Percentiles rank a stretch among this genome's conserved stretches.
These are phyloP conservation scores for Argyresthia goedartella DNA, from an alignment of 2,888 invertebrate species.

Conservation along the genomic window DNA sequence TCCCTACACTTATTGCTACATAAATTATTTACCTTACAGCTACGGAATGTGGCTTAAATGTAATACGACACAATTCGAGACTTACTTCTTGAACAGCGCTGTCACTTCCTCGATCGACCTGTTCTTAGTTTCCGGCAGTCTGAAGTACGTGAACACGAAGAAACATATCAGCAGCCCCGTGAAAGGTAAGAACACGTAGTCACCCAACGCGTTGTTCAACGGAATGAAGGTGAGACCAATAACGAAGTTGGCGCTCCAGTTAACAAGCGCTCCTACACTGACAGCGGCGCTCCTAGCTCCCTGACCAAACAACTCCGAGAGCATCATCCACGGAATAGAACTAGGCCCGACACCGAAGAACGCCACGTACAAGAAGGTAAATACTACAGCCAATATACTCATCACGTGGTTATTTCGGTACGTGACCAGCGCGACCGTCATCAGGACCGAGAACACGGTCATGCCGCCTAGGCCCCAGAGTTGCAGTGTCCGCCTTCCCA, in stretches of 20 bases:
- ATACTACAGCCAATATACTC: constrained; percentile 60
- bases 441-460: constrained; percentile 78
- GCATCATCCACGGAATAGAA: constrained; percentile 67
- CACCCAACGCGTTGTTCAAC: constrained; percentile 39
- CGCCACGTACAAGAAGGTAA: constrained; percentile 59
- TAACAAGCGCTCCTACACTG: constrained; percentile 59
- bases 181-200: constrained; percentile 59
- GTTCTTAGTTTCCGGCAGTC: constrained; percentile 64
- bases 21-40: constrained; percentile 21
- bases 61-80: constrained; percentile 9
- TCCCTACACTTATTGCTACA: constrained; percentile 36
- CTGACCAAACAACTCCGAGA: constrained; percentile 63
- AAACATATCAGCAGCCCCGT: constrained; percentile 54
- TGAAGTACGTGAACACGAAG: constrained; percentile 56
- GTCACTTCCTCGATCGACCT: constrained; percentile 63
- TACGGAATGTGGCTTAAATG: constrained; percentile 1
- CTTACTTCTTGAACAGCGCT: constrained; percentile 56
- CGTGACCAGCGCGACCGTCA: constrained; percentile 70
- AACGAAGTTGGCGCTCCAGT: constrained; percentile 67
- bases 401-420: constrained; percentile 48
- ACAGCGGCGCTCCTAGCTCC: constrained; percentile 61
- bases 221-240: constrained; percentile 58
- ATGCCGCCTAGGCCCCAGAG: constrained; percentile 79
- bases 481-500: constrained; percentile 78
- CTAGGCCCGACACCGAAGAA: constrained; percentile 65